Evolutionary conservation across 1,140 invertebrate genomes (phyloP).

Genomic region (Camponotus pennsylvanicus): DNA sequence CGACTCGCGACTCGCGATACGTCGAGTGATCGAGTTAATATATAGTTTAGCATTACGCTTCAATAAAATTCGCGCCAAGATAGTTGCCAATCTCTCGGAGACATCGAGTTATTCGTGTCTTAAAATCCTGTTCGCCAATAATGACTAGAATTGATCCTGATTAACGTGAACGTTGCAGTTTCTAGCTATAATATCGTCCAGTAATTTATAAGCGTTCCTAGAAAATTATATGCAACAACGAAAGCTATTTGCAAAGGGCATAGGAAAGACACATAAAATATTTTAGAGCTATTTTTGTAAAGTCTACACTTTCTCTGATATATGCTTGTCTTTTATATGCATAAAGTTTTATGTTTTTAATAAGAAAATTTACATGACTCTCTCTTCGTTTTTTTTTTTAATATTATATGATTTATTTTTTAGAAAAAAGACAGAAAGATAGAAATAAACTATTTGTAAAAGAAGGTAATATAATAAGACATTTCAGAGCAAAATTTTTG

Average conservation of each 20-base stretch:
- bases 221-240: background rate
- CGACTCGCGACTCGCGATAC: conserved; percentile 33
- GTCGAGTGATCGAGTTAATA: conserved; percentile 47
- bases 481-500: background rate
- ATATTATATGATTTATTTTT: conserved; percentile 12
- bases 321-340: background rate
- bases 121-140: background rate
- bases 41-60: conserved; percentile 44
- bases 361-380: conserved; percentile 3
- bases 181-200: background rate
- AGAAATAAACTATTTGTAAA: background rate
- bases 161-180: background rate
- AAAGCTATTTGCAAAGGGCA: background rate
- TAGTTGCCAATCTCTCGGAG: conserved; percentile 26
- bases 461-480: too few species aligned
- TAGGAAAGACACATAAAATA: background rate
- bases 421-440: background rate
- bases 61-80: conserved; percentile 35
- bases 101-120: conserved; percentile 4
- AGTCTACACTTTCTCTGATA: background rate
- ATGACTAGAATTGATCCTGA: background rate
- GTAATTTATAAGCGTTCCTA: background rate
- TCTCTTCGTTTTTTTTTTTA: background rate
- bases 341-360: background rate
- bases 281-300: background rate